These are phyloP conservation scores for Trichacis sp. DNA, from an alignment of 2,888 invertebrate species.

Conservation along the genomic window DNA sequence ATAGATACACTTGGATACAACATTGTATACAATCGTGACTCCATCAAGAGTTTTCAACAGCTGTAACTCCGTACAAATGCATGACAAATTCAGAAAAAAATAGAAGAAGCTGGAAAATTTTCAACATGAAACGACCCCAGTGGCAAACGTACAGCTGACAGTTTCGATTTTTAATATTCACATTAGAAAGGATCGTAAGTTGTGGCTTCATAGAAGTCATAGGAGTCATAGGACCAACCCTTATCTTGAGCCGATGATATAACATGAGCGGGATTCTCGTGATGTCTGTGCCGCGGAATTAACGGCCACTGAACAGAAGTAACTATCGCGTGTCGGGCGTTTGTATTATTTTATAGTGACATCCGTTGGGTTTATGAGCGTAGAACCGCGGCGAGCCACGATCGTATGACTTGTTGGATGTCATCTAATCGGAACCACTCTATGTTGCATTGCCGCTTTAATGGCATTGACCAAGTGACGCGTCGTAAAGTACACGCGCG, in stretches of 20 bases:
- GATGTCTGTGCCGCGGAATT: slow-evolving; percentile 46
- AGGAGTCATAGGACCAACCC: slow-evolving; percentile 23
- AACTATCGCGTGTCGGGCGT: slow-evolving; percentile 52
- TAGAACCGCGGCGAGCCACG: slow-evolving; percentile 30
- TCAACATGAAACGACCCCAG: no score
- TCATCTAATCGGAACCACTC: slow-evolving; percentile 39
- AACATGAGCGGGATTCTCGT: slow-evolving; percentile 18
- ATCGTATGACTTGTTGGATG: slow-evolving; percentile 12
- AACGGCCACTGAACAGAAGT: slow-evolving; percentile 58
- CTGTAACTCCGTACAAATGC: no score
- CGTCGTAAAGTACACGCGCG: slow-evolving; percentile 25
- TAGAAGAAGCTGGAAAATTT: no score
- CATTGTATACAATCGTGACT: no score
- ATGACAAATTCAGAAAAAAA: no score
- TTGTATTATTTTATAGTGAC: slow-evolving; percentile 46
- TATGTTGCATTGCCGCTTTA: slow-evolving; percentile 25
- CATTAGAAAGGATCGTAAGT: background rate
- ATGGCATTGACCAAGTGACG: slow-evolving; percentile 40
- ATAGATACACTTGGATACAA: no score
- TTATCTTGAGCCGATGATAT: slow-evolving; percentile 35
- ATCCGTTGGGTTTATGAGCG: slow-evolving; percentile 42
- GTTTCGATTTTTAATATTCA: slow-evolving; percentile 32
- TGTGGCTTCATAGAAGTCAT: no score
- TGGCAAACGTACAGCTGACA: background rate
- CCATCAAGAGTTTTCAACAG: no score